These are phyloP conservation scores for Lagopus muta DNA, from an alignment of 2,113 vertebrate species.

Conservation along the genomic window DNA sequence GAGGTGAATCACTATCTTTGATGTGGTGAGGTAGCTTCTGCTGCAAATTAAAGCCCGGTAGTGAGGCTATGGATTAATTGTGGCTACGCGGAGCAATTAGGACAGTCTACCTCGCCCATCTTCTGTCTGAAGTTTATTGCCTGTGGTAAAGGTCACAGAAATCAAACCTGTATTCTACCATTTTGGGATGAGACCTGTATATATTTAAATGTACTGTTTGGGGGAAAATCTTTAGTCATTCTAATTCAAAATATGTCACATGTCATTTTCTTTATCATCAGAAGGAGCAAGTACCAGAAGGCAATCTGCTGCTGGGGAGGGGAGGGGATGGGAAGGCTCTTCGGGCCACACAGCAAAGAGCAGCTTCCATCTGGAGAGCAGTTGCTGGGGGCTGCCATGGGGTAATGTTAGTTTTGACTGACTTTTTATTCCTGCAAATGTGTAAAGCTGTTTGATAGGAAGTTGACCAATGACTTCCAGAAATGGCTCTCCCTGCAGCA, in stretches of 20 bases:
- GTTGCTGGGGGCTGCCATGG: neutral
- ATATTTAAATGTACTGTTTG: neutral
- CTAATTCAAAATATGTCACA: conserved; percentile 8
- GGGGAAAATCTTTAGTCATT: neutral
- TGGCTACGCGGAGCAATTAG: conserved; percentile 44
- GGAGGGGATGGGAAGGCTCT: neutral
- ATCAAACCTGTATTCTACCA: conserved; percentile 4
- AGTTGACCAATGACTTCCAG: neutral
- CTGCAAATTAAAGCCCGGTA: conserved; percentile 35
- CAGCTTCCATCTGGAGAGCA: conserved; percentile 48
- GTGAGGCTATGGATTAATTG: conserved; percentile 64
- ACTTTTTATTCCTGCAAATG: neutral
- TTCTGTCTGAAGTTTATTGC: conserved; percentile 37
- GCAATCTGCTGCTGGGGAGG: neutral
- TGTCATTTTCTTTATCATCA: neutral
- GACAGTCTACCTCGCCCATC: neutral
- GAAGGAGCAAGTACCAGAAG: conserved; percentile 22
- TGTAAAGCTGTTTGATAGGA: neutral
- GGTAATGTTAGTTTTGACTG: neutral
- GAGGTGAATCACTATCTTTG: conserved; percentile 62
- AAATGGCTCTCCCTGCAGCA: neutral
- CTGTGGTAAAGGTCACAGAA: conserved; percentile 52
- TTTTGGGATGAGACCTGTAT: neutral
- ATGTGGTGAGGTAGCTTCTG: conserved; percentile 48
- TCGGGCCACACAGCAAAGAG: conserved; percentile 17